A percentile compares a stretch with the other conserved stretches of the same genome.
Evolutionary conservation across 2,888 invertebrate species (phyloP).

Genomic region (Machimus atricapillus): DNA sequence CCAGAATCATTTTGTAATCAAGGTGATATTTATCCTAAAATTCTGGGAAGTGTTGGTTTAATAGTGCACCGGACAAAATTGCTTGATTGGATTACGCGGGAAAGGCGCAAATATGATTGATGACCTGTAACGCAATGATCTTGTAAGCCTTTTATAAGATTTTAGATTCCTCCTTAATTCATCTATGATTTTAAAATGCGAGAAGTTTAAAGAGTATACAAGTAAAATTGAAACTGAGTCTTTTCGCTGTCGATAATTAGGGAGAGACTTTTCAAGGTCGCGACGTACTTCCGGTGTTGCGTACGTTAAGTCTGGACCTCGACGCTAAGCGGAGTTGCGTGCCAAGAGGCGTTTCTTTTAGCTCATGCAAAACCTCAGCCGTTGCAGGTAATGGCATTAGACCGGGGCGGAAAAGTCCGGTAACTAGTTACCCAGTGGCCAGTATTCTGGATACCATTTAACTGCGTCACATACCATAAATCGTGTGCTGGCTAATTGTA

Average conservation of each 20-base stretch:
- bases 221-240: background rate
- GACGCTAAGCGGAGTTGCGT: slow-evolving; percentile 37
- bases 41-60: background rate
- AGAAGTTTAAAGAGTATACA: background rate
- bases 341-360: slow-evolving; percentile 42
- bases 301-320: background rate
- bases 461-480: slow-evolving; percentile 46
- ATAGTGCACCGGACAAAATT: slow-evolving; percentile 3
- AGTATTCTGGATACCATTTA: slow-evolving; percentile 45
- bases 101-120: background rate
- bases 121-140: background rate
- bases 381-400: background rate
- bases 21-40: slow-evolving; percentile 8
- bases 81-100: slow-evolving; percentile 20
- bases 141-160: background rate
- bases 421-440: slow-evolving; percentile 46
- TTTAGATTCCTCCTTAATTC: background rate
- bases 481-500: slow-evolving; percentile 23
- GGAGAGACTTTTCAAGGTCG: slow-evolving; percentile 11
- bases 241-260: background rate
- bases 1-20: background rate
- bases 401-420: slow-evolving; percentile 12
- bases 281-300: slow-evolving; percentile 8
- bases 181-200: background rate
- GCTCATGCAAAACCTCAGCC: background rate